phyloP scores from a whole-genome alignment of 2,113 vertebrate genomes.

The Aphyosemion australe region DNA sequence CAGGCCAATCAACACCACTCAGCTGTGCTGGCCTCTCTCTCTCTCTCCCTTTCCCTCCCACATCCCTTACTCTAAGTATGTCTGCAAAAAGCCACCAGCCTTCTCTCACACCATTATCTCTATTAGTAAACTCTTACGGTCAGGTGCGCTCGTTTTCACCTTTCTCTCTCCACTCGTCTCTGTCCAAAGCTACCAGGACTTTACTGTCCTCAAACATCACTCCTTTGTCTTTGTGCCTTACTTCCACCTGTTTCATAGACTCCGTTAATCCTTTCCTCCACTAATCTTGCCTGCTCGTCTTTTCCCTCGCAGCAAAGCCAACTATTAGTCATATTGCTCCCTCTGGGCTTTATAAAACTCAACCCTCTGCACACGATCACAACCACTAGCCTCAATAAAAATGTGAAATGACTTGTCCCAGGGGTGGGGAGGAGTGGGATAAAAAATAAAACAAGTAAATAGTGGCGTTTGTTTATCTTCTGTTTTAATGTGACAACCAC shows the following conservation, averaged over 20 bases:
- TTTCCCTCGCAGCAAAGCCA: constrained; percentile 45
- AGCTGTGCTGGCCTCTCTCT: constrained; percentile 61
- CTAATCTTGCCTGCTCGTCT: constrained; percentile 60
- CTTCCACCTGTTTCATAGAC: constrained; percentile 56
- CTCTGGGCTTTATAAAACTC: constrained; percentile 64
- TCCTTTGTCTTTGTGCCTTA: constrained; percentile 23
- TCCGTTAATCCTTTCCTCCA: constrained; percentile 55
- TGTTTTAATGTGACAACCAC: constrained; percentile 76
- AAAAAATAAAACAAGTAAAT: constrained; percentile 54
- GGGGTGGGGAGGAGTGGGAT: constrained; percentile 43
- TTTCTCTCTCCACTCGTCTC: constrained; percentile 27
- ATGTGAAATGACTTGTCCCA: constrained; percentile 58
- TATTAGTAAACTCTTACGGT: constrained; percentile 54
- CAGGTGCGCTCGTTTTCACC: constrained; percentile 31
- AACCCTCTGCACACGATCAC: constrained; percentile 33
- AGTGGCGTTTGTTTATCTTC: constrained; percentile 71
- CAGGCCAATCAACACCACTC: constrained; percentile 80
- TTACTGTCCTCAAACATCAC: constrained; percentile 22
- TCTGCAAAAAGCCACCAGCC: constrained; percentile 65
- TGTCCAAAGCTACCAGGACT: constrained; percentile 8
- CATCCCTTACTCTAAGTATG: constrained; percentile 57
- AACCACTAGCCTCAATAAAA: constrained; percentile 53
- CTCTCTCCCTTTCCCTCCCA: constrained; percentile 44
- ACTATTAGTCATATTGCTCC: constrained; percentile 63
- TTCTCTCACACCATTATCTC: constrained; percentile 54